These are phyloP conservation scores for Cetonia aurata DNA, from an alignment of 2,888 invertebrate species.

Conservation along the genomic window DNA sequence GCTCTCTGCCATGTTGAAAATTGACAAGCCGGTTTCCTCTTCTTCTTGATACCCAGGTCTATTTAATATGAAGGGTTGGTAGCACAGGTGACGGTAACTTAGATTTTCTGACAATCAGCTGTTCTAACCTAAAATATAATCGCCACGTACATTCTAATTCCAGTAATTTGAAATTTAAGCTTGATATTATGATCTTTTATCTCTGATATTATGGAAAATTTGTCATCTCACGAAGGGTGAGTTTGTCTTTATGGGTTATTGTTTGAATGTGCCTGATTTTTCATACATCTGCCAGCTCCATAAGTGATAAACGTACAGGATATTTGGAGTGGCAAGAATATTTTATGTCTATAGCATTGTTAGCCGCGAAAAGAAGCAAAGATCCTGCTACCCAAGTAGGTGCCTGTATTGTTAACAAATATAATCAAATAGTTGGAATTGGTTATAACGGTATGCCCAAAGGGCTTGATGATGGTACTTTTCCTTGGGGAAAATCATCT, in stretches of 20 bases:
- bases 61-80: conserved; percentile 27
- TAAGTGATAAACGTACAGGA: conserved; percentile 70
- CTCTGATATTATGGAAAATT: too few relatives aligned
- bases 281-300: not conserved
- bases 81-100: not conserved
- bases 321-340: conserved; percentile 93
- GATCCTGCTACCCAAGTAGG: conserved; percentile 96
- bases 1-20: conserved; percentile 68
- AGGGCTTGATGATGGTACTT: conserved; percentile 88
- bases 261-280: too few relatives aligned
- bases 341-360: conserved; percentile 93
- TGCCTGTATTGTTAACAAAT: conserved; percentile 90
- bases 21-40: conserved; percentile 54
- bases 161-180: too few relatives aligned
- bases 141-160: not conserved
- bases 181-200: too few relatives aligned
- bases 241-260: too few relatives aligned
- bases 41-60: conserved; percentile 48
- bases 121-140: conserved; percentile 20
- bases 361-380: conserved; percentile 94
- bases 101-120: conserved; percentile 8
- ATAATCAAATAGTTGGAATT: conserved; percentile 90
- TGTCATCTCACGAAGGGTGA: too few relatives aligned
- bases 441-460: conserved; percentile 98
- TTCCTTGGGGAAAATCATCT: conserved; percentile 88